Evolutionary conservation across 1,140 invertebrate species (phyloP), one percentile per base, ranked within the genome.

Genomic region (Sipha flava): DNA sequence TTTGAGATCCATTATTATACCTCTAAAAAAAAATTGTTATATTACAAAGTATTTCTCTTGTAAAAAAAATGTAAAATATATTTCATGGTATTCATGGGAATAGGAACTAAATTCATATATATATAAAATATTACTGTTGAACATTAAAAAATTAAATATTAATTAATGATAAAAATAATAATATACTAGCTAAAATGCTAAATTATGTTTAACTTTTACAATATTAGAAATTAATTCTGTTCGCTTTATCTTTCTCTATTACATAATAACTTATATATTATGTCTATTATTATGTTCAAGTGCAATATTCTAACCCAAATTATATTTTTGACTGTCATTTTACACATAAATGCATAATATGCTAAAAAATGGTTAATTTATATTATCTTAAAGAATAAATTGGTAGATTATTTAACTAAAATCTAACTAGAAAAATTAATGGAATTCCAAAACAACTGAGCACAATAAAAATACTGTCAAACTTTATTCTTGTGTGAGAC

Each of bases 1-100:
- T 52, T 73, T 73, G 70, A 73, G 70, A 73, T 73, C 70, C 29
- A 37, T 75, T 75, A 57, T 57, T 57, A 52, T 34, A 75, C 40
- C 70, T 73, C 47, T 34, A 57, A 23, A 75, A 52, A 57, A 75
- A 75, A 75, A 0, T n/a, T n/a, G 72, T 75, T 75, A n/a, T 12
- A 0, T 57, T 57, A 4, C 18, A 54, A n/a, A 54, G 29, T 75
- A 21, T 54, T 75, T 31, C 6, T 54, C 34, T 75, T 54, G 26
- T 37, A 37, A 49, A 54, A 23, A 59, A 75, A 75, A 40, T 54
- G 6, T 75, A 54, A 75, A 57, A 23, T 75, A n/a, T 40, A 40
- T 40, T 40, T 40, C 37, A 40, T 6, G 10, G 4, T 40, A 68
- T 43, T 43, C 2, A 68, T 16, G 31, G 31, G 18, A 57, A 57